phyloP scores from a whole-genome alignment of 2,797 vertebrate species.

The Hydrolagus colliei region DNA sequence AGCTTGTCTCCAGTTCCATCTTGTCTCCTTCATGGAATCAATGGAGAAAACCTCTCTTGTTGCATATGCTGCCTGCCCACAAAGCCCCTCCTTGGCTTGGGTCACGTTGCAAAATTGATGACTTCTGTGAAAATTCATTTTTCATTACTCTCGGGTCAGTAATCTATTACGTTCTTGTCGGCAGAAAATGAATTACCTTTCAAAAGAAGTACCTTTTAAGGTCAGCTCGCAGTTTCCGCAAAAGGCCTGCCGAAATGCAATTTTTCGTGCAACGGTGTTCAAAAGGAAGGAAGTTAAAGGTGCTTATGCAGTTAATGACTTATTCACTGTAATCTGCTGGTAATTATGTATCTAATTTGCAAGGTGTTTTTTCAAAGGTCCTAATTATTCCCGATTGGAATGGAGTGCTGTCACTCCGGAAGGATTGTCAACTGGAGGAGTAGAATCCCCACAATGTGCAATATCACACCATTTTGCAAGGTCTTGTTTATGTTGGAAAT shows the following conservation, averaged over 20 bases:
- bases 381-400: too few relatives aligned
- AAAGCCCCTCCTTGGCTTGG: neutral
- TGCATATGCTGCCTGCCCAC: neutral
- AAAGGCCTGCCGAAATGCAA: neutral
- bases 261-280: neutral
- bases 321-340: neutral
- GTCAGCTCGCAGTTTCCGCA: neutral
- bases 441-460: too few relatives aligned
- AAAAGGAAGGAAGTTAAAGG: neutral
- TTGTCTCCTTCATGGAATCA: neutral
- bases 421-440: too few relatives aligned
- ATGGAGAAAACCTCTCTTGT: neutral
- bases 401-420: too few relatives aligned
- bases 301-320: neutral
- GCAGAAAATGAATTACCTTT: constrained; percentile 23
- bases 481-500: too few relatives aligned
- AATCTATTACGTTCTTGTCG: neutral
- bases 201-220: neutral
- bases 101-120: constrained; percentile 2
- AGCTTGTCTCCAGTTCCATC: neutral
- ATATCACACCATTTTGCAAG: too few relatives aligned
- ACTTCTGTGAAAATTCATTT: constrained; percentile 22
- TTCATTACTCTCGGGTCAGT: neutral
- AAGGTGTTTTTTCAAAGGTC: neutral
- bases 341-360: neutral